Percentiles rank a stretch among this genome's conserved stretches.
Conservation (phyloP, 2,888 invertebrate genomes). For the Eupeodes latifasciatus region DNA sequence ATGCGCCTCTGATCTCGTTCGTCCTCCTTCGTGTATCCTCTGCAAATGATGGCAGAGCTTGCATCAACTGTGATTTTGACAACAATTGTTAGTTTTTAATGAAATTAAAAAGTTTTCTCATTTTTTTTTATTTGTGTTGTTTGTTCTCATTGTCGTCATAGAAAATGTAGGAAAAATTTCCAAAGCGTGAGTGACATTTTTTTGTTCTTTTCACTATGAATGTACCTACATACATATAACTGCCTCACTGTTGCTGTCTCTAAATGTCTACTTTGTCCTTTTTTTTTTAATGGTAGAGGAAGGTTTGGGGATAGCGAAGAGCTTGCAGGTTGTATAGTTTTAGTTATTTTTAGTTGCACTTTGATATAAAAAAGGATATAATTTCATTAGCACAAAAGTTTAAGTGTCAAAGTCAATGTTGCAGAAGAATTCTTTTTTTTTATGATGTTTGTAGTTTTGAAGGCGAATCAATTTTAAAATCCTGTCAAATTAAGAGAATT, state of each 20-base stretch:
- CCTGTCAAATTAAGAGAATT: not conserved
- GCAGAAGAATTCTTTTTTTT: conserved; percentile 9
- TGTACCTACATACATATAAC: not conserved
- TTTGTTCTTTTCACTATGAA: not conserved
- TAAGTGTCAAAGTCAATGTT: conserved; percentile 45
- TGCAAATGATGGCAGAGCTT: conserved; percentile 31
- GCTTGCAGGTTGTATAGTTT: conserved; percentile 24
- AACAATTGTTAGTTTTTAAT: conserved; percentile 66
- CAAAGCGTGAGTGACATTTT: not conserved
- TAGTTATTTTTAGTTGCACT: conserved; percentile 50
- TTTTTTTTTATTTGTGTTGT: conserved; percentile 16
- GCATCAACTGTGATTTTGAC: conserved; percentile 59
- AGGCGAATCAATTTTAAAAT: conserved; percentile 9
- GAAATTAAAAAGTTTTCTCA: conserved; percentile 65
- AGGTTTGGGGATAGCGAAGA: not conserved
- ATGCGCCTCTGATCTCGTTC: not conserved
- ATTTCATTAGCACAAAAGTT: conserved; percentile 56
- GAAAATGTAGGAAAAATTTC: conserved; percentile 34
- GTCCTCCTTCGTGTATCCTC: not conserved
- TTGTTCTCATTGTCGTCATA: not conserved
- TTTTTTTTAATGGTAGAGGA: not conserved
- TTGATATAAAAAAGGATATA: conserved; percentile 39
- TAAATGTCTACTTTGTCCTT: not conserved
- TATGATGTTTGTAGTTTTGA: not conserved
- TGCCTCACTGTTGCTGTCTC: conserved; percentile 8